These are phyloP conservation scores for Castor canadensis DNA, from an alignment of 2,113 vertebrate genomes.

Conservation along the genomic window DNA sequence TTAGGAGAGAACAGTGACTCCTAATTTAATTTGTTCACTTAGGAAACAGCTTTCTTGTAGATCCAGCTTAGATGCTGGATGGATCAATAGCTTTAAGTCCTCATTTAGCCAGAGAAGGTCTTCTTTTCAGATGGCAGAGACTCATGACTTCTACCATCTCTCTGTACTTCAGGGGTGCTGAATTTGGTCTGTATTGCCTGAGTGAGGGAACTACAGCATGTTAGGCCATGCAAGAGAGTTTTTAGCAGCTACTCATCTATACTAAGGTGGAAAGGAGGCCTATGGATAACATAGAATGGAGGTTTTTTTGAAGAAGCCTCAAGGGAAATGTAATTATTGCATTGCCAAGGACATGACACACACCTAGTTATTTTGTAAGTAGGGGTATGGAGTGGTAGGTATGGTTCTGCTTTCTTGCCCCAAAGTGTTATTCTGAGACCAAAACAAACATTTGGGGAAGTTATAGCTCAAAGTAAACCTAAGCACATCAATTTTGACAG, in stretches of 20 bases:
- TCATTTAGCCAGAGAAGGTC: background rate
- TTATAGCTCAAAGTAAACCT: background rate
- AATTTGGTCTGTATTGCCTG: background rate
- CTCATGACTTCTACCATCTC: background rate
- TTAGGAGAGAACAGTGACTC: background rate
- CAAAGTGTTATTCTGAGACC: background rate
- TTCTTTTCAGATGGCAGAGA: background rate
- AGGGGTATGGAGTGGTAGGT: background rate
- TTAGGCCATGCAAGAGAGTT: background rate
- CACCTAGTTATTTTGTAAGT: background rate
- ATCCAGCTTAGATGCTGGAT: background rate
- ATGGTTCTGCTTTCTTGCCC: background rate
- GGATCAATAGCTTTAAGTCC: background rate
- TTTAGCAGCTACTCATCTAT: background rate
- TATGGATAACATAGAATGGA: background rate
- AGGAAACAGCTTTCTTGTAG: background rate
- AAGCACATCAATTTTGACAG: background rate
- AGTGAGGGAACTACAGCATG: background rate
- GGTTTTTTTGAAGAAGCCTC: background rate
- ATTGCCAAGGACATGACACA: background rate
- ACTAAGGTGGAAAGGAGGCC: background rate
- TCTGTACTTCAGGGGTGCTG: background rate
- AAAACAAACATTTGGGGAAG: background rate
- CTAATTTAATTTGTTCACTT: background rate
- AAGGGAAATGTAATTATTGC: background rate